These are phyloP conservation scores for Sylvia borin DNA, from an alignment of 2,797 vertebrate species.

Conservation along the genomic window DNA sequence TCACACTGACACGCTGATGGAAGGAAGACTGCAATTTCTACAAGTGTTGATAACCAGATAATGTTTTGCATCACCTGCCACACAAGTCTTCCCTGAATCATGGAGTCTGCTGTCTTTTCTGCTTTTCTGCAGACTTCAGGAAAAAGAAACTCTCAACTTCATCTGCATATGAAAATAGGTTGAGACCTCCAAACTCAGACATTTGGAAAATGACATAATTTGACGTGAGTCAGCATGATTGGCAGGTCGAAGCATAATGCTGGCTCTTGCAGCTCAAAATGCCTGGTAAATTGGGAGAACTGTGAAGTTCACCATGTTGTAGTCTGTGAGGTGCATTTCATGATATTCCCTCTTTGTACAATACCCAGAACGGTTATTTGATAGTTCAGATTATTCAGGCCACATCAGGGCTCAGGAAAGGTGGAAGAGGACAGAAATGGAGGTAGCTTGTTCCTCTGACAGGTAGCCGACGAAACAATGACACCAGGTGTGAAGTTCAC, in stretches of 20 bases:
- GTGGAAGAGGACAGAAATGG: background rate
- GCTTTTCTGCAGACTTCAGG: background rate
- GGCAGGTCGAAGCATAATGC: slow-evolving; percentile 51
- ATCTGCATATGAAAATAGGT: slow-evolving; percentile 55
- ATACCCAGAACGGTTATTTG: background rate
- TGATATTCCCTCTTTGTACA: background rate
- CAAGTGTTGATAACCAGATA: background rate
- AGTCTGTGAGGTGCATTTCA: background rate
- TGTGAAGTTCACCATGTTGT: background rate
- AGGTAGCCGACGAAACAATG: background rate
- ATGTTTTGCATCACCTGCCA: background rate
- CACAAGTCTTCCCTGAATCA: background rate
- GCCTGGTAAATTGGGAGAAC: background rate
- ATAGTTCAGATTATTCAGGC: background rate
- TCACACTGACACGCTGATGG: background rate
- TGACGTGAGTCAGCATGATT: slow-evolving; percentile 52
- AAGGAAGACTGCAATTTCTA: background rate
- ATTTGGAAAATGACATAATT: slow-evolving; percentile 59
- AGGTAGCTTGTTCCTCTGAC: background rate
- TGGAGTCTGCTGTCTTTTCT: slow-evolving; percentile 16
- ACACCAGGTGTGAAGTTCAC: background rate
- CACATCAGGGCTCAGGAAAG: background rate
- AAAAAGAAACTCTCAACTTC: slow-evolving; percentile 33
- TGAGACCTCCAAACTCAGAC: slow-evolving; percentile 56
- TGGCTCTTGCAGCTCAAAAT: slow-evolving; percentile 44